These are phyloP conservation scores for Eulemur macaco DNA, from an alignment of 2,113 vertebrate genomes.

Conservation along the genomic window DNA sequence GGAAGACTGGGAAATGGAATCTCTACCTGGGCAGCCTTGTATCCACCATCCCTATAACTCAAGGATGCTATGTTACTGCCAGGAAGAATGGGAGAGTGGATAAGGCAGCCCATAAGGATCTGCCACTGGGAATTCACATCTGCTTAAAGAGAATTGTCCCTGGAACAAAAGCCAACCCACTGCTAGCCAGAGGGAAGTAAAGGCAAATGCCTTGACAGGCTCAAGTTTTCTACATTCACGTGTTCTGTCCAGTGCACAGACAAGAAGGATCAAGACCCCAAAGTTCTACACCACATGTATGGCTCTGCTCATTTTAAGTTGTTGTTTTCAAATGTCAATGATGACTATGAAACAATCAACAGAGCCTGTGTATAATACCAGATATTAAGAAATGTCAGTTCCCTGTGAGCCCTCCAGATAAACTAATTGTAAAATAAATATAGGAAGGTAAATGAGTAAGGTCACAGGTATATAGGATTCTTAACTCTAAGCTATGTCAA, in stretches of 20 bases:
- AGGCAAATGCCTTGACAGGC: background rate
- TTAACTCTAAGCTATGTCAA: background rate
- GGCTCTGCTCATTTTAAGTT: background rate
- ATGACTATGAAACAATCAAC: background rate
- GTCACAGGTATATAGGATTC: background rate
- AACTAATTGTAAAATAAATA: conserved; percentile 5
- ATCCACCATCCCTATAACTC: background rate
- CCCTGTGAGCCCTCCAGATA: background rate
- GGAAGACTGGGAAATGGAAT: background rate
- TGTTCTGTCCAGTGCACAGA: background rate
- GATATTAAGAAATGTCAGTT: background rate
- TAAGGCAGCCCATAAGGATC: background rate
- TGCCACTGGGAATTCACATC: background rate
- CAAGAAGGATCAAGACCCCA: background rate
- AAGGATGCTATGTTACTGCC: background rate
- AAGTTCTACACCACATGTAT: background rate
- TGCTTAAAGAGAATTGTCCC: background rate
- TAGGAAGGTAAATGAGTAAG: background rate
- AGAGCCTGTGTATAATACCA: background rate
- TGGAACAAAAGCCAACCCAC: background rate
- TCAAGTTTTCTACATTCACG: background rate
- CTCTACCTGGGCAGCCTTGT: background rate
- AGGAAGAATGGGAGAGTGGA: background rate
- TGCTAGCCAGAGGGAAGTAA: background rate
- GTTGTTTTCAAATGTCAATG: background rate